phyloP scores from a whole-genome alignment of 2,797 vertebrate genomes.

The Eremophila alpestris region DNA sequence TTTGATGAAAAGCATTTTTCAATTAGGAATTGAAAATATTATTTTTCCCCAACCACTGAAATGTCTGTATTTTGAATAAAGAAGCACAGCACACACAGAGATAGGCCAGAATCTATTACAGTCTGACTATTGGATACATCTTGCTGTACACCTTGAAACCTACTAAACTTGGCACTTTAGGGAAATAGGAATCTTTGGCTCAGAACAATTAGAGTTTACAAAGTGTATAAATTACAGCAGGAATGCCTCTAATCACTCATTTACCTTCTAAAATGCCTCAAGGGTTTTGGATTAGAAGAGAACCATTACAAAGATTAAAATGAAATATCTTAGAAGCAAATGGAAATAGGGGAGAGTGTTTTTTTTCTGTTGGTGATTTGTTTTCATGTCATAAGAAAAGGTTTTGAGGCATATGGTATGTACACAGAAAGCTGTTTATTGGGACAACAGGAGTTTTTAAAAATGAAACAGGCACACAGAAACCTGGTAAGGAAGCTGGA shows the following conservation, averaged over 20 bases:
- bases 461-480: neutral
- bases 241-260: slow-evolving; percentile 66
- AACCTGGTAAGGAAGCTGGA: neutral
- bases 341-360: neutral
- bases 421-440: neutral
- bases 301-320: neutral
- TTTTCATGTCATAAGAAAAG: neutral
- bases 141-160: neutral
- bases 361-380: neutral
- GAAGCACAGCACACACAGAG: neutral
- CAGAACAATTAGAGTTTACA: slow-evolving; percentile 47
- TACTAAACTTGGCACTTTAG: neutral
- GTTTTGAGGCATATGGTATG: neutral
- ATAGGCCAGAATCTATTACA: neutral
- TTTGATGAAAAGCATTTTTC: neutral
- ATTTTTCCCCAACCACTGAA: neutral
- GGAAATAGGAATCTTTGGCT: slow-evolving; percentile 44
- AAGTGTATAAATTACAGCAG: slow-evolving; percentile 51
- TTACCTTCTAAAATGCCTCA: slow-evolving; percentile 61
- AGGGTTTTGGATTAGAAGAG: slow-evolving; percentile 35
- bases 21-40: neutral
- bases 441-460: neutral
- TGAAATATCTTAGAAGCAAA: neutral
- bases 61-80: neutral
- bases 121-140: neutral